Evolutionary conservation across 1,140 invertebrate genomes (phyloP).

Genomic region (Tribolium castaneum): DNA sequence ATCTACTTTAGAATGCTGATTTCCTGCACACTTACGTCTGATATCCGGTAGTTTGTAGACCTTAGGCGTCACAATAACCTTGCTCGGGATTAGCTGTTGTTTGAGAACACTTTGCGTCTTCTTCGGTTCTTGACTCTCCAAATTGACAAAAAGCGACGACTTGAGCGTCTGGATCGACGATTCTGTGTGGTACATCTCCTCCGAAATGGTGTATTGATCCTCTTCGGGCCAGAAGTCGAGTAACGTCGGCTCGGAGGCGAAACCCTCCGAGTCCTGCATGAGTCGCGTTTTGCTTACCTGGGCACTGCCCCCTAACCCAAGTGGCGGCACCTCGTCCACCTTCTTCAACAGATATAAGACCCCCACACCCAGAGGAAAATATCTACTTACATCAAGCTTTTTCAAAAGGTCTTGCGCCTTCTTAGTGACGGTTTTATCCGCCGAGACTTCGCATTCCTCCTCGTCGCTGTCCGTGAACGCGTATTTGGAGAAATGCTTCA

Average conservation of each 20-base stretch:
- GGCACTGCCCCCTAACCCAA: not conserved
- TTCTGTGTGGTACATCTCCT: not conserved
- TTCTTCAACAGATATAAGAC: not conserved
- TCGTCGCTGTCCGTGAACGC: conserved; percentile 92
- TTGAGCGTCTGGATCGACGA: conserved; percentile 4
- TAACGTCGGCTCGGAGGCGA: not conserved
- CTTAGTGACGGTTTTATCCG: conserved; percentile 44
- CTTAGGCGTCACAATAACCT: not conserved
- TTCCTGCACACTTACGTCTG: not conserved
- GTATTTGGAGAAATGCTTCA: conserved; percentile 98
- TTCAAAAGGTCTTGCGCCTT: conserved; percentile 20
- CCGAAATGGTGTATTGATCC: not conserved
- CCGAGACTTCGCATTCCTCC: conserved; percentile 71
- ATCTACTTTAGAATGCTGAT: too few relatives aligned
- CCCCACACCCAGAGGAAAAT: not conserved
- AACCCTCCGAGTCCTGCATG: not conserved
- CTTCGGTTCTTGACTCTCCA: not conserved
- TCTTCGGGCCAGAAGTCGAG: conserved; percentile 11
- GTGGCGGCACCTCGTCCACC: not conserved
- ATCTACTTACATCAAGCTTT: not conserved
- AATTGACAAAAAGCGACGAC: conserved; percentile 9
- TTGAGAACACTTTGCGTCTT: not conserved
- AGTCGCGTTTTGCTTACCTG: not conserved
- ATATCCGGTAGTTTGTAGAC: not conserved
- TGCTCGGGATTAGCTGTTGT: not conserved